phyloP scores from a whole-genome alignment of 2,797 vertebrate genomes.

The Betta splendens region DNA sequence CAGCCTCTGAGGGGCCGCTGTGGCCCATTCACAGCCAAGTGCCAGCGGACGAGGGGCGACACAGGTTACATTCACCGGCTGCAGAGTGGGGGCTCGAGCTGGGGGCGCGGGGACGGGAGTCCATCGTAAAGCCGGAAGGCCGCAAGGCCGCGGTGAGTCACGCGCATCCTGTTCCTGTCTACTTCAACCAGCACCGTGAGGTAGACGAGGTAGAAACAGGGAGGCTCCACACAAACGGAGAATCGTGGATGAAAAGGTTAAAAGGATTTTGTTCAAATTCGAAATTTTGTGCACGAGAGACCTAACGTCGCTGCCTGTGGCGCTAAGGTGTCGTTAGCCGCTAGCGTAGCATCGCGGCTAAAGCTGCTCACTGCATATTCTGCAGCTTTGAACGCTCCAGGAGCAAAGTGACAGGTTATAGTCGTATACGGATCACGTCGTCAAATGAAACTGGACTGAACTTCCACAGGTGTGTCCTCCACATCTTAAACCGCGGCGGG shows the following conservation, averaged over 20 bases:
- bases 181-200: not conserved
- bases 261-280: too few relatives aligned
- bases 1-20: conserved; percentile 68
- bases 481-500: too few relatives aligned
- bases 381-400: too few relatives aligned
- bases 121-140: conserved; percentile 7
- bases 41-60: conserved; percentile 52
- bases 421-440: too few relatives aligned
- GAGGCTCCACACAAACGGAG: not conserved
- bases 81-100: conserved; percentile 18
- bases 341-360: too few relatives aligned
- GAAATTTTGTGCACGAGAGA: too few relatives aligned
- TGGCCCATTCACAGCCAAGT: conserved; percentile 55
- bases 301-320: too few relatives aligned
- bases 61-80: conserved; percentile 55
- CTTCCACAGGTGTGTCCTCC: too few relatives aligned
- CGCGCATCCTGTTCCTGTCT: conserved; percentile 16
- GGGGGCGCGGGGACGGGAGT: conserved; percentile 18
- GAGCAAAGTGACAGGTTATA: too few relatives aligned
- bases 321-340: too few relatives aligned
- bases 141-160: conserved; percentile 8
- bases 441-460: too few relatives aligned
- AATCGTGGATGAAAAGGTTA: not conserved
- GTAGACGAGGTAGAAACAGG: not conserved
- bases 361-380: too few relatives aligned